A percentile compares a stretch with the other conserved stretches of the same genome.
Conservation (phyloP, 2,113 vertebrate species). For the Cebidichthys violaceus region DNA sequence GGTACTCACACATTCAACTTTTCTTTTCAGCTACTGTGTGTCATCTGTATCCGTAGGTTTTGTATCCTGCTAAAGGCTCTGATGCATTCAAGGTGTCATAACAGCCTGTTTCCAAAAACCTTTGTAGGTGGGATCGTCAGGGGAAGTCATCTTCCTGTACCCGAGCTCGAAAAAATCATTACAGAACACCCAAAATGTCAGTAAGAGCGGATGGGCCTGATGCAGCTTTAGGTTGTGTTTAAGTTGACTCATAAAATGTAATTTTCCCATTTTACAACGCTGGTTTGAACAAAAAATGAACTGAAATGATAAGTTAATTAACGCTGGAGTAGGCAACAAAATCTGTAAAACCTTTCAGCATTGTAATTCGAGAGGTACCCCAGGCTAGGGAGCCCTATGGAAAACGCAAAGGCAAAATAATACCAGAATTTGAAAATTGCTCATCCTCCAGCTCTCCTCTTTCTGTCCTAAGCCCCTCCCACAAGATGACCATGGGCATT, state of each 20-base stretch:
- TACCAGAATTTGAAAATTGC: not conserved
- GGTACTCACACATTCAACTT: slow-evolving; percentile 27
- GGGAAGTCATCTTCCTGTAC: not conserved
- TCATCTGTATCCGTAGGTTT: slow-evolving; percentile 26
- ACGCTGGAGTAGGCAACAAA: not conserved
- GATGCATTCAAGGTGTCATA: not conserved
- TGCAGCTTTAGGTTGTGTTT: not conserved
- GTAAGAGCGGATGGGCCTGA: not conserved
- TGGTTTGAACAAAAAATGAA: not conserved
- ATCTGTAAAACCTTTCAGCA: not conserved
- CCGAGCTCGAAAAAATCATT: not conserved
- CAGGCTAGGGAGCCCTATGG: not conserved
- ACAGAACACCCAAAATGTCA: not conserved
- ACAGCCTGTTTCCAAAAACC: not conserved
- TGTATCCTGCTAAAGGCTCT: not conserved
- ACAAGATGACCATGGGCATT: not conserved
- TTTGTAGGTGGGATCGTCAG: not conserved
- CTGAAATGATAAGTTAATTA: not conserved
- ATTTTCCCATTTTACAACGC: not conserved
- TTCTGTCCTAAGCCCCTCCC: not conserved
- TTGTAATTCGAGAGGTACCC: not conserved
- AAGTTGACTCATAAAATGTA: not conserved
- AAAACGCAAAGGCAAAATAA: not conserved
- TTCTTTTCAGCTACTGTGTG: not conserved
- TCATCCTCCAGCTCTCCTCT: not conserved